Base-by-base conservation (phyloP, 2,113 vertebrate species). In the Mustela nigripes region DNA sequence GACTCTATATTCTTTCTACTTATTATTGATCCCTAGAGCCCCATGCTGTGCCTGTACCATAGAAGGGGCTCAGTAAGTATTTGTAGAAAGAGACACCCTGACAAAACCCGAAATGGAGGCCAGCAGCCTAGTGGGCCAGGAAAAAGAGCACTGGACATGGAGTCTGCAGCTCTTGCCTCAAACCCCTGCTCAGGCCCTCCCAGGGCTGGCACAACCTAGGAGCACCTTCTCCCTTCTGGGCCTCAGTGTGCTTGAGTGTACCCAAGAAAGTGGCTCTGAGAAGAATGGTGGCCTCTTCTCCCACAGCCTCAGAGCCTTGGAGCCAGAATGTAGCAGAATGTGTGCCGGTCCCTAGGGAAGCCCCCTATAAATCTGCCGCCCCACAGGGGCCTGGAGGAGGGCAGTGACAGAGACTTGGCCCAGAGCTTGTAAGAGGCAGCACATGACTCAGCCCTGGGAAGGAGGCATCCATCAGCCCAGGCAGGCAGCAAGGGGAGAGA, bases 381-480 rank as follows among this genome's bases (percentile, higher is more conserved):
- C 71, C n/a, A 1, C 19, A 7, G 86, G 73, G 48, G 31, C 56
- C 2, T 4, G 71, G 76, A 87, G 50, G 81, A 81, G 36, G 74
- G 33, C 15, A 0, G 39, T 28, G 56, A 79, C 89, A 45, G 95
- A n/a, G 91, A 90, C 58, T n/a, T 82, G 24, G 22, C 91, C 85
- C 93, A 89, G 89, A 96, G 88, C 79, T 65, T 80, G 56, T 65
- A 84, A 76, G 73, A 91, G 45, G 82, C 76, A 88, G 91, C 90
- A 56, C 88, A 28, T 89, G 97, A 96, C 92, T 98, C 92, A 97
- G 90, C 76, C 80, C 76, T 94, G 63, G 78, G 94, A 92, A 96
- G 83, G 92, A 97, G 60, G 88, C 96, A 92, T 95, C 97, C 84
- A 91, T 98, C 96, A 94, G 91, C 91, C 89, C 36, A 83, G 93